A percentile compares a stretch with the other conserved stretches of the same genome.
Conservation (phyloP, 1,140 invertebrate genomes). For the Ladona fulva region DNA sequence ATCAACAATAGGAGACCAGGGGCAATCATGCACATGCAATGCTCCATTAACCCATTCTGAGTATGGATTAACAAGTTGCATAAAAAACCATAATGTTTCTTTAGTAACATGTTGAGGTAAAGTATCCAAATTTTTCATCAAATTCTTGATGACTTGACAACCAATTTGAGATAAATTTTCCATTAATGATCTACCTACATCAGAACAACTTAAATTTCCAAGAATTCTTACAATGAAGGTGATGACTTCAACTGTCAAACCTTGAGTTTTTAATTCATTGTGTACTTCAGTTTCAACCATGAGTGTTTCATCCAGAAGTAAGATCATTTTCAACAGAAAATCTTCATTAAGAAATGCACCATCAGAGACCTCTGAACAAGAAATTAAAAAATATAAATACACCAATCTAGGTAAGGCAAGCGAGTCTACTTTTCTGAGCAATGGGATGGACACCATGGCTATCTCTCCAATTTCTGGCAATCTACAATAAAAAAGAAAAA, state of each 20-base stretch:
- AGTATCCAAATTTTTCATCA: neutral
- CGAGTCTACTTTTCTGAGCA: neutral
- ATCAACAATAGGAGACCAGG: neutral
- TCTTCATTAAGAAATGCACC: neutral
- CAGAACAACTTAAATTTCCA: neutral
- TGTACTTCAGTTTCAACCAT: neutral
- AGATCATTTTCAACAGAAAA: neutral
- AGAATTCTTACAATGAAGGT: neutral
- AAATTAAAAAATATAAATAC: neutral
- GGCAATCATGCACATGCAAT: neutral
- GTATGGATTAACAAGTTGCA: neutral
- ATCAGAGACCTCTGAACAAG: neutral
- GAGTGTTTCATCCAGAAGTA: neutral
- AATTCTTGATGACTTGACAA: neutral
- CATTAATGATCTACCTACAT: neutral
- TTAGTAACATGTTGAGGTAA: neutral
- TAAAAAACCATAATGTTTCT: neutral
- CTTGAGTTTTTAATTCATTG: neutral
- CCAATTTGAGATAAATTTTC: neutral
- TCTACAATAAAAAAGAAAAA: too few relatives aligned
- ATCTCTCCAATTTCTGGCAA: neutral
- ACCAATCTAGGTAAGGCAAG: neutral
- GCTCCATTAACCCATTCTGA: neutral
- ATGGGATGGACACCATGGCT: neutral
- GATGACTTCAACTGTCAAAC: neutral